Conservation (phyloP, 2,888 invertebrate species). For the Melinaea menophilus region DNA sequence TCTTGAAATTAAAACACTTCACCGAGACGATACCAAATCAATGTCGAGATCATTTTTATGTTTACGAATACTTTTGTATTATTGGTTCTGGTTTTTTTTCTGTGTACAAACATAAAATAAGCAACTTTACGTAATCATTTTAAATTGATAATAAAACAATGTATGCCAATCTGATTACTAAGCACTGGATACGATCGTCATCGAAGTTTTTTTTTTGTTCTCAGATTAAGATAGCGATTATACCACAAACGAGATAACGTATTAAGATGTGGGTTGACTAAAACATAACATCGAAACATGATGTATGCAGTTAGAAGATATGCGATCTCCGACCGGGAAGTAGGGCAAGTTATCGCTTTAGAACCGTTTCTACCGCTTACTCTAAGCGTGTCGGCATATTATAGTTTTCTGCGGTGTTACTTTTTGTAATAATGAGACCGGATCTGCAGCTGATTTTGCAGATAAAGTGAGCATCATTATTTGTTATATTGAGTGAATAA, state of each 20-base stretch:
- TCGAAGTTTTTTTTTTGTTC: conserved; percentile 5
- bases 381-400: conserved; percentile 34
- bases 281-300: conserved; percentile 33
- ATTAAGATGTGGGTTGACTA: conserved; percentile 30
- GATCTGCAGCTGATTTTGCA: neutral
- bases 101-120: too few relatives aligned
- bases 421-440: neutral
- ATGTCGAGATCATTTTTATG: too few relatives aligned
- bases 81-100: too few relatives aligned
- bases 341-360: conserved; percentile 34
- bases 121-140: too few relatives aligned
- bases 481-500: neutral
- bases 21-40: too few relatives aligned
- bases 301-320: conserved; percentile 35
- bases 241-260: conserved; percentile 23
- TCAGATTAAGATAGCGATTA: conserved; percentile 15
- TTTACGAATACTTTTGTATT: too few relatives aligned
- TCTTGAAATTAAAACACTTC: neutral
- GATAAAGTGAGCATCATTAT: neutral
- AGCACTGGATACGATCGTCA: too few relatives aligned
- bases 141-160: too few relatives aligned
- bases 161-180: too few relatives aligned
- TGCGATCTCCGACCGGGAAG: conserved; percentile 34
- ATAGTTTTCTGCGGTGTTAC: conserved; percentile 33
- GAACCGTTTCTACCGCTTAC: conserved; percentile 31